These are phyloP conservation scores for Drosophila setifemur DNA, from an alignment of 1,140 invertebrate species.

Conservation along the genomic window DNA sequence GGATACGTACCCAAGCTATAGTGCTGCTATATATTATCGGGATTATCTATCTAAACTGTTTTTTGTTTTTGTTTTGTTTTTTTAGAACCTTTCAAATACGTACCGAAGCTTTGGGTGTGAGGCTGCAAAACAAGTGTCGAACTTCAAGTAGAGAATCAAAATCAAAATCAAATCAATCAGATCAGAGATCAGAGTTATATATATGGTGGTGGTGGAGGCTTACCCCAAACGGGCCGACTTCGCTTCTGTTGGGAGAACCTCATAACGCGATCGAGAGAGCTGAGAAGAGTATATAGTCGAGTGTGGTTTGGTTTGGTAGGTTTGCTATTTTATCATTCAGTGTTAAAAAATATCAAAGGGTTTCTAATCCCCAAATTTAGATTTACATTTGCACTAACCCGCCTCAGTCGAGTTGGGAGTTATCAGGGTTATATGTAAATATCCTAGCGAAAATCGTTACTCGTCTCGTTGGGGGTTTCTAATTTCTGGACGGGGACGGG, in stretches of 20 bases:
- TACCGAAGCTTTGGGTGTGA: conserved; percentile 53
- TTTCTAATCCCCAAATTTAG: too few relatives aligned
- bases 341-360: too few relatives aligned
- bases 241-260: conserved; percentile 31
- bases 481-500: too few relatives aligned
- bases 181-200: conserved; percentile 38
- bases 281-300: conserved; percentile 46
- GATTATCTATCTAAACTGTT: conserved; percentile 49
- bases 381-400: too few relatives aligned
- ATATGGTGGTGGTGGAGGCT: conserved; percentile 41
- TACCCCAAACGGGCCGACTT: conserved; percentile 62
- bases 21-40: conserved; percentile 2
- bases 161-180: conserved; percentile 45
- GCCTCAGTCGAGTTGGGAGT: too few relatives aligned
- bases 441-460: too few relatives aligned
- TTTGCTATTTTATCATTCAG: too few relatives aligned
- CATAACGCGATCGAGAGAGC: conserved; percentile 41
- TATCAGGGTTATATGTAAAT: too few relatives aligned
- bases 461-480: too few relatives aligned
- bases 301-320: conserved; percentile 8
- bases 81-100: conserved; percentile 48
- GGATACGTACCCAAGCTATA: conserved; percentile 64
- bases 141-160: conserved; percentile 61
- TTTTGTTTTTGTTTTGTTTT: conserved; percentile 22
- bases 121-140: conserved; percentile 60